Conservation (phyloP, 2,888 invertebrate species). For the Caenorhabditis sp. region DNA sequence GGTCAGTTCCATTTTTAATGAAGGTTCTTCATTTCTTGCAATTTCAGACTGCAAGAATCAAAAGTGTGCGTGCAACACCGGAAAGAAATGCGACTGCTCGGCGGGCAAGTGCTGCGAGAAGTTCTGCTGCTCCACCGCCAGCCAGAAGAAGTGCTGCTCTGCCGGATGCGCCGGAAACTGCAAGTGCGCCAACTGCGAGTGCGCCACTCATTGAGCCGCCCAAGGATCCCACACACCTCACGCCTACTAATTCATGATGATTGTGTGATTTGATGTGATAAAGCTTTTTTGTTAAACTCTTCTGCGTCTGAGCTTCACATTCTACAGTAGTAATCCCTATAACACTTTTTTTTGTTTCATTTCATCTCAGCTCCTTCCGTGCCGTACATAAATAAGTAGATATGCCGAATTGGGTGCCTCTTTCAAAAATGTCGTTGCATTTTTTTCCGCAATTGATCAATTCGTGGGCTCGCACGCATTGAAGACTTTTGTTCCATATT, state of each 20-base stretch:
- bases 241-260: slow-evolving; percentile 1
- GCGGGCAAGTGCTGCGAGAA: slow-evolving; percentile 38
- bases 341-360: too few species aligned
- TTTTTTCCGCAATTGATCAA: too few species aligned
- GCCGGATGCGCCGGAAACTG: slow-evolving; percentile 39
- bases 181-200: slow-evolving; percentile 42
- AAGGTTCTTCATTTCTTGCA: neutral
- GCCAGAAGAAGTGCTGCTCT: slow-evolving; percentile 43
- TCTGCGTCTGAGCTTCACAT: too few species aligned
- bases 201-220: neutral
- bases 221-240: neutral
- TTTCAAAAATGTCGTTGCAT: too few species aligned
- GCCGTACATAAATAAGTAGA: too few species aligned
- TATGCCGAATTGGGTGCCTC: too few species aligned
- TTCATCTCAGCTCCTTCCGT: too few species aligned
- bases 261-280: too few species aligned
- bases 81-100: slow-evolving; percentile 39
- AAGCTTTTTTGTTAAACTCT: too few species aligned
- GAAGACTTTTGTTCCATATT: too few species aligned
- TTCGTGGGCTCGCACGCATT: too few species aligned
- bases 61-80: slow-evolving; percentile 41
- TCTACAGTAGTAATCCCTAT: too few species aligned
- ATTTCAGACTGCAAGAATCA: slow-evolving; percentile 50
- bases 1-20: slow-evolving; percentile 16
- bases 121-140: slow-evolving; percentile 43